These are phyloP conservation scores for Bombyx huttoni DNA, from an alignment of 2,888 invertebrate genomes.

Conservation along the genomic window DNA sequence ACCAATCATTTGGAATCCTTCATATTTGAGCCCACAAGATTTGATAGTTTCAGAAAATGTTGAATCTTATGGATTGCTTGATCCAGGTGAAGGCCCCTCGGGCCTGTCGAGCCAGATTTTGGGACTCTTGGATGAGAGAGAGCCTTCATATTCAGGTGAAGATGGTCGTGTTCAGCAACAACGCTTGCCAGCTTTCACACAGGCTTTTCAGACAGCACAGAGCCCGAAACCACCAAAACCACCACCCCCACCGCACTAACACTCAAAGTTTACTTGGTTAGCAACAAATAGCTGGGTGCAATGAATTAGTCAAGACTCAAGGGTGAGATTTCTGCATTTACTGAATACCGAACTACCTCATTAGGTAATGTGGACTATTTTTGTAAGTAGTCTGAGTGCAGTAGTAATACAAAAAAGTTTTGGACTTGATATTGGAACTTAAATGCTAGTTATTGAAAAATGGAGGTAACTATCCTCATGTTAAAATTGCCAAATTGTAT, in stretches of 20 bases:
- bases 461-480: constrained; percentile 24
- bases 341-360: constrained; percentile 63
- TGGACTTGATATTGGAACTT: constrained; percentile 34
- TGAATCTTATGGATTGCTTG: constrained; percentile 37
- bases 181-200: constrained; percentile 59
- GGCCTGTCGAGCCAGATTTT: constrained; percentile 52
- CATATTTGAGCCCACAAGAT: constrained; percentile 8
- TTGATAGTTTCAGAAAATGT: constrained; percentile 43
- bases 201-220: constrained; percentile 63
- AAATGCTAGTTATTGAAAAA: constrained; percentile 28
- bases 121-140: constrained; percentile 39
- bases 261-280: constrained; percentile 8
- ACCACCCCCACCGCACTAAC: constrained; percentile 55
- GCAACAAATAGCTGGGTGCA: background rate
- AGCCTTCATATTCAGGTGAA: constrained; percentile 34
- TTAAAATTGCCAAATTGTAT: constrained; percentile 63
- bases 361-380: constrained; percentile 61
- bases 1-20: background rate
- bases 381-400: constrained; percentile 58
- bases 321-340: constrained; percentile 49
- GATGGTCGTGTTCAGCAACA: constrained; percentile 40
- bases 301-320: constrained; percentile 8
- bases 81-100: constrained; percentile 60
- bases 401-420: constrained; percentile 36
- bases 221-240: constrained; percentile 63